These are phyloP conservation scores for Amblyjoppa fuscipennis DNA, from an alignment of 2,888 invertebrate species.

Conservation along the genomic window DNA sequence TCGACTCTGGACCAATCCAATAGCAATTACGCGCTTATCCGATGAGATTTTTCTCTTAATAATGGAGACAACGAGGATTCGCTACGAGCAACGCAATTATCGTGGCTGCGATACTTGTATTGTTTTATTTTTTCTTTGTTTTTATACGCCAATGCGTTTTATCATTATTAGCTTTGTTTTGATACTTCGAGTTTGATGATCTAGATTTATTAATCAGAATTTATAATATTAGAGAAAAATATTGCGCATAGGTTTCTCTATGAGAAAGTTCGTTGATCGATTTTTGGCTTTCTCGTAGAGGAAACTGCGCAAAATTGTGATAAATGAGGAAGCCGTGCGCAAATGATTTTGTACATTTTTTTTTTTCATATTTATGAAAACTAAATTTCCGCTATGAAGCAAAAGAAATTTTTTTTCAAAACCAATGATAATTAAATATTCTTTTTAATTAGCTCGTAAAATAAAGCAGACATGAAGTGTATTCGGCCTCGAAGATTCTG, in stretches of 20 bases:
- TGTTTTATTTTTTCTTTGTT: not conserved
- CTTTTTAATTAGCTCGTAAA: no score
- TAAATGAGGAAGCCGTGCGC: no score
- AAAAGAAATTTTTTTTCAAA: no score
- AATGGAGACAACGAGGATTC: not conserved
- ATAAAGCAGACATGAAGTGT: no score
- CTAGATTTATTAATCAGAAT: not conserved
- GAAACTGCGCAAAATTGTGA: no score
- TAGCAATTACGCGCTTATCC: not conserved
- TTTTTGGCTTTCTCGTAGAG: no score
- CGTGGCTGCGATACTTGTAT: not conserved
- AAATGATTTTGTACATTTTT: no score
- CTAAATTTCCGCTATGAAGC: no score
- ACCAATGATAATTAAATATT: no score
- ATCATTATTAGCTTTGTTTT: slow-evolving; percentile 25
- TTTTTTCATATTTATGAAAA: no score
- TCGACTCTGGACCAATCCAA: slow-evolving; percentile 13
- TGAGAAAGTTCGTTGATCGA: not conserved
- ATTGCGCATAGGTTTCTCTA: not conserved
- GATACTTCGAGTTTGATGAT: not conserved
- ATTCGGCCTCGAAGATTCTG: no score
- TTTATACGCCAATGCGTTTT: not conserved
- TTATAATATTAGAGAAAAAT: not conserved
- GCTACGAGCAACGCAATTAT: slow-evolving; percentile 8
- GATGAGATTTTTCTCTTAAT: not conserved